Base-by-base conservation (phyloP, 2,113 vertebrate genomes). In the Zeus faber region DNA sequence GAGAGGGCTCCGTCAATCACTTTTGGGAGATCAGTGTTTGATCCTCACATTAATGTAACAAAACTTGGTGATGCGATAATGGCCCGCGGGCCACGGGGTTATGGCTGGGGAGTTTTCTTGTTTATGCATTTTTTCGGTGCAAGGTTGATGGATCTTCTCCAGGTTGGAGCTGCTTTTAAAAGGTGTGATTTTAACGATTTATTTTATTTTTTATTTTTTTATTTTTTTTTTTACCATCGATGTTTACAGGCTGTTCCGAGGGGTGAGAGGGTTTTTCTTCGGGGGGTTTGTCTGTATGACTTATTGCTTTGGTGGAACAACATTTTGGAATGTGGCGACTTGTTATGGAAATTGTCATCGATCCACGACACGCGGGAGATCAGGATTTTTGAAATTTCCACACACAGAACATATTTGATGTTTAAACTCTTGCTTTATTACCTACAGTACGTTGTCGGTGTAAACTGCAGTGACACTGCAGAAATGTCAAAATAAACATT, bases 21-120 rank as follows among this genome's bases (percentile, higher is more conserved):
- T 57, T n/a, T 64, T 68, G 68, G 50, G 71, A 71, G 74, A 61
- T 66, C 43, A 58, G 37, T 24, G 23, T 84, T 82, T 74, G 64
- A 83, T 85, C 62, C n/a, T 11, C 39, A 33, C 54, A 48, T 57
- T 72, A 67, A 80, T 71, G 17, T 56, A 52, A 73, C 62, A 76
- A 61, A 61, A 37, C 45, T 70, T 29, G 23, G 14, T n/a, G 44
- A 60, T 47, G 50, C 54, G 54, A 66, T 72, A 55, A 48, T 11
- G 25, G 59, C 72, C n/a, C 52, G 16, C 45, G 40, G 62, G 78
- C 67, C 2, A 47, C 17, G 22, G 18, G 62, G 67, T 67, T 54
- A 58, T 54, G 20, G 17, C 29, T 16, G 3, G 74, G 54, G 65
- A 60, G 35, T 52, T 6, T 2, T 52, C 57, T 65, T 72, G 65